phyloP scores from a whole-genome alignment of 2,888 invertebrate genomes.

The Drosophila cognata region DNA sequence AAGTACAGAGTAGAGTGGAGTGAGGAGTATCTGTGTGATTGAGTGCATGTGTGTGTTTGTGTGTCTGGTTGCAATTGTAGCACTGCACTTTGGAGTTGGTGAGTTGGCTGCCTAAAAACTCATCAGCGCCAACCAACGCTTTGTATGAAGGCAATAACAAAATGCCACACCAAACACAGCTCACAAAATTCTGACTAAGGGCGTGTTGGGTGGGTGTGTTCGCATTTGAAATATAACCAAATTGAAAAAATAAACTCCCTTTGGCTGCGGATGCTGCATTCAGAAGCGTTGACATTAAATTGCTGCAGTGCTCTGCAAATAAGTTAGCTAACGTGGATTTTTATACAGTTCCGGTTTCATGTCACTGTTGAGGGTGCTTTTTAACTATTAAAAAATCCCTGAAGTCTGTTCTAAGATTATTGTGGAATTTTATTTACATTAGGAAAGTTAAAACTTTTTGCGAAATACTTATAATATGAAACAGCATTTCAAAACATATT shows the following conservation, averaged over 20 bases:
- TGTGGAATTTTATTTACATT: not conserved
- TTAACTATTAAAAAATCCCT: not conserved
- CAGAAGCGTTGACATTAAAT: conserved; percentile 48
- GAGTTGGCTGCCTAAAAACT: conserved; percentile 38
- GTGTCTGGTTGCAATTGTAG: conserved; percentile 35
- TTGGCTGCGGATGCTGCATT: conserved; percentile 53
- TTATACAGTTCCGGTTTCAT: not conserved
- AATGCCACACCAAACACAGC: conserved; percentile 31
- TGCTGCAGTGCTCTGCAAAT: conserved; percentile 57
- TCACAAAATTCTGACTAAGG: conserved; percentile 9
- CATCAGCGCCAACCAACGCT: conserved; percentile 27
- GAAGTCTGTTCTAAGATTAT: not conserved
- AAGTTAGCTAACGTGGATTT: conserved; percentile 21
- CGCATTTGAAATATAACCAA: conserved; percentile 35
- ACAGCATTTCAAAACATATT: not conserved
- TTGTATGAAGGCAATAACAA: conserved; percentile 54
- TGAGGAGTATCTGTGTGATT: conserved; percentile 9
- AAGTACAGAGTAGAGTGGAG: conserved; percentile 28
- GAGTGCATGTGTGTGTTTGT: conserved; percentile 15
- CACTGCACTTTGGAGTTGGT: conserved; percentile 20
- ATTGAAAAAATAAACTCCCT: conserved; percentile 48
- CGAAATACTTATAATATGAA: not conserved
- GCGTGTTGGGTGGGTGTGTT: not conserved
- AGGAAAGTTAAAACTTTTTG: not conserved
- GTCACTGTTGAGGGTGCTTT: not conserved